Evolutionary conservation across 2,888 invertebrate species (phyloP).

Genomic region (Syrista parreyssii): DNA sequence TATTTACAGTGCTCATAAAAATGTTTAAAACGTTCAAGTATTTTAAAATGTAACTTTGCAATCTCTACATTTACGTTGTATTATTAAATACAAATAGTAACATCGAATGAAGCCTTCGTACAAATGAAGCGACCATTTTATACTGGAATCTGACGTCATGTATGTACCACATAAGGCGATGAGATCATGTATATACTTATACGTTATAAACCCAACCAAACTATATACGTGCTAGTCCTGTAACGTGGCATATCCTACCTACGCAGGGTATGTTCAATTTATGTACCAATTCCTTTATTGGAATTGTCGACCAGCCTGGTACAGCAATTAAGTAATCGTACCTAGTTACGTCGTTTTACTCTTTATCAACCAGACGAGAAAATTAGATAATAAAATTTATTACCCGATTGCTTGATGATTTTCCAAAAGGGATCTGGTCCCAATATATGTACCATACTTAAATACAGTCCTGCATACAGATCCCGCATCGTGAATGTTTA

Average conservation of each 20-base stretch:
- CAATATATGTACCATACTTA: too few species aligned
- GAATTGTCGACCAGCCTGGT: not conserved
- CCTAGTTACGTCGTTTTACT: not conserved
- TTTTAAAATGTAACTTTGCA: not conserved
- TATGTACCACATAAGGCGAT: slow-evolving; percentile 22
- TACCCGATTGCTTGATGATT: too few species aligned
- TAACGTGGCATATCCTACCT: not conserved
- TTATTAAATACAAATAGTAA: not conserved
- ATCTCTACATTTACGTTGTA: not conserved
- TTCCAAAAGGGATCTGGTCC: too few species aligned
- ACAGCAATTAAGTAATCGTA: not conserved
- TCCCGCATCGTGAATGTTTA: too few species aligned
- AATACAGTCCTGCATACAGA: too few species aligned
- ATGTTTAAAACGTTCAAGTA: not conserved
- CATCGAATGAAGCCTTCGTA: not conserved
- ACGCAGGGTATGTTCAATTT: not conserved
- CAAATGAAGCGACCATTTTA: not conserved
- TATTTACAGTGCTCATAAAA: not conserved
- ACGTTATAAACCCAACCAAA: not conserved
- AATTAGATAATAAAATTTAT: too few species aligned
- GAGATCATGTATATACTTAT: slow-evolving; percentile 16
- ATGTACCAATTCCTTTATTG: not conserved
- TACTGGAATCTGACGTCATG: slow-evolving; percentile 1
- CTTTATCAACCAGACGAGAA: not conserved
- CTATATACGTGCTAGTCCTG: not conserved